These are phyloP conservation scores for Aphrocallistes beatrix DNA, from an alignment of 37 sponge, comb jelly and placozoan genomes.

Conservation along the genomic window DNA sequence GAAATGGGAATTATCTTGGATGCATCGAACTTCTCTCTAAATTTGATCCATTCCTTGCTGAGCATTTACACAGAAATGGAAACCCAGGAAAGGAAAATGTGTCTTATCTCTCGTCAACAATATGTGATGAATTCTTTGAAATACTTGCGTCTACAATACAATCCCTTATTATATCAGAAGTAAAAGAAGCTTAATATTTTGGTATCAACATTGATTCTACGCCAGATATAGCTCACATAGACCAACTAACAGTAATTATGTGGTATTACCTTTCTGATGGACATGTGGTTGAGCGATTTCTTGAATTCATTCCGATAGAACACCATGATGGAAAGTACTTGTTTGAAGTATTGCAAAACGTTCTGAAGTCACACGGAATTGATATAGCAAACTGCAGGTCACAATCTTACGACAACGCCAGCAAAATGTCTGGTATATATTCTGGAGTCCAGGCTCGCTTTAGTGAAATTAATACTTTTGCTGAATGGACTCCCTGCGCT, in stretches of 20 bases:
- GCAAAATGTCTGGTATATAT: conserved; percentile 22
- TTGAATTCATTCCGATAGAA: conserved; percentile 21
- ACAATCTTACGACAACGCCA: conserved; percentile 31
- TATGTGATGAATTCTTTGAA: conserved; percentile 8
- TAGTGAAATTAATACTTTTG: conserved; percentile 24
- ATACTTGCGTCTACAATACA: background rate
- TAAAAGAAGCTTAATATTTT: conserved; percentile 23
- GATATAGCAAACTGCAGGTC: background rate
- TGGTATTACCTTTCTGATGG: conserved; percentile 2
- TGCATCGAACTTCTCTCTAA: conserved; percentile 18
- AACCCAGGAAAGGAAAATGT: conserved; percentile 20
- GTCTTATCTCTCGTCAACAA: conserved; percentile 25
- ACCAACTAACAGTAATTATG: conserved; percentile 24
- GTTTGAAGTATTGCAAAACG: background rate
- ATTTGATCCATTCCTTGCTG: conserved; percentile 23
- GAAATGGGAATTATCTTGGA: conserved; percentile 26
- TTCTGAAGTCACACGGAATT: background rate
- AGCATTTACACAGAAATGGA: conserved; percentile 14
- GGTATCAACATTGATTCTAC: conserved; percentile 23
- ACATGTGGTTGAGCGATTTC: conserved; percentile 22
- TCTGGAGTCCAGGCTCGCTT: conserved; percentile 23
- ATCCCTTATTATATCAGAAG: background rate
- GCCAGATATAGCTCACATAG: conserved; percentile 24
- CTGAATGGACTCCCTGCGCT: conserved; percentile 15
- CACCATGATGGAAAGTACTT: conserved; percentile 18